Conservation (phyloP, 2,113 vertebrate genomes). For the Ptilonorhynchus violaceus region DNA sequence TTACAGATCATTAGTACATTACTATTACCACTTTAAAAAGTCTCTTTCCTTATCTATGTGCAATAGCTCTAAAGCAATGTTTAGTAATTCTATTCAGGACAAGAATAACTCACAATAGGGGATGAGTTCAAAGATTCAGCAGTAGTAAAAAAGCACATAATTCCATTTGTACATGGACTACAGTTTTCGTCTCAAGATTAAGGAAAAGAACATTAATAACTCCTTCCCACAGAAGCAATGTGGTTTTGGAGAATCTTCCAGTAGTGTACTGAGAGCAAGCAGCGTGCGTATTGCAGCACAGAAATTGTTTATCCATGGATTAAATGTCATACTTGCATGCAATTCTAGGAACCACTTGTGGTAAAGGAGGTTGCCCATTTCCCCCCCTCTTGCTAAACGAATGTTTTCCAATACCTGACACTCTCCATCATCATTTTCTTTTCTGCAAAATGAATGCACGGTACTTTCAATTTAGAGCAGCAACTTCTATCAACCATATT, state of each 20-base stretch:
- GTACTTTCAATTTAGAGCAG: not conserved
- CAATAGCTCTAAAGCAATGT: not conserved
- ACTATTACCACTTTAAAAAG: not conserved
- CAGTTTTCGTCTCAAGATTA: not conserved
- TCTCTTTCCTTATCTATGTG: not conserved
- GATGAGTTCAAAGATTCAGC: not conserved
- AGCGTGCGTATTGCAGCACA: not conserved
- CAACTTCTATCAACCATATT: not conserved
- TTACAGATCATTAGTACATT: not conserved
- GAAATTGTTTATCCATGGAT: not conserved
- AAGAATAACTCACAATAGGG: not conserved
- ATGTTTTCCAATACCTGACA: not conserved
- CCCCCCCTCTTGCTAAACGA: not conserved
- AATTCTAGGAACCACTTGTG: not conserved
- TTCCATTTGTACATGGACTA: not conserved
- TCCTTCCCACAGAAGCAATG: not conserved
- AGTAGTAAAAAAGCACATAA: not conserved
- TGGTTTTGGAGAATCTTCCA: not conserved
- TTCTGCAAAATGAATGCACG: not conserved
- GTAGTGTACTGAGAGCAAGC: not conserved
- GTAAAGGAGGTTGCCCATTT: not conserved
- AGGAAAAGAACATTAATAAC: not conserved
- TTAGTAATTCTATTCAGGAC: not conserved
- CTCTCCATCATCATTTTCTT: not conserved
- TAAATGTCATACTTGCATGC: not conserved